Evolutionary conservation across 2,797 vertebrate genomes (phyloP).

Genomic region (Otolemur crassicaudatus): DNA sequence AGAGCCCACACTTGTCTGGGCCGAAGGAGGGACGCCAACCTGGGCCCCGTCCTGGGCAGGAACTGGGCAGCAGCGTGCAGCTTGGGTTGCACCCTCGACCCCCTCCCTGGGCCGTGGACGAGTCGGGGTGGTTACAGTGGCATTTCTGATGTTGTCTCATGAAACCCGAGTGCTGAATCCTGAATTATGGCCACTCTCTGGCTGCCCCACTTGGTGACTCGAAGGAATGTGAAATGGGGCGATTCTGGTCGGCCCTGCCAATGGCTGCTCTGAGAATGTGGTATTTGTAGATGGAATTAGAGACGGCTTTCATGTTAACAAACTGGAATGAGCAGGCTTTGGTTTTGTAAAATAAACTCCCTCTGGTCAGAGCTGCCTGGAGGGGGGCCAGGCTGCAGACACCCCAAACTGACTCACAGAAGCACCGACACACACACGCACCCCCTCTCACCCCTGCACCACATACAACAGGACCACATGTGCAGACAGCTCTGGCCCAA

Average conservation of each 20-base stretch:
- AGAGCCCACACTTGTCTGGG: slow-evolving; percentile 91
- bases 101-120: slow-evolving; percentile 89
- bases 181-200: slow-evolving; percentile 81
- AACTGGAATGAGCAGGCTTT: slow-evolving; percentile 82
- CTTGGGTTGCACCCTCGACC: slow-evolving; percentile 90
- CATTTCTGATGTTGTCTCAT: slow-evolving; percentile 85
- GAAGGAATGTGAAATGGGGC: slow-evolving; percentile 85
- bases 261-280: slow-evolving; percentile 73
- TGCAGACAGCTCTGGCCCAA: not conserved
- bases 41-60: slow-evolving; percentile 90
- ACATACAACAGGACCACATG: fast-evolving
- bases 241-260: slow-evolving; percentile 83
- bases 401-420: not conserved
- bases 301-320: slow-evolving; percentile 84
- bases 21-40: slow-evolving; percentile 90
- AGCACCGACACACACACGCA: not conserved
- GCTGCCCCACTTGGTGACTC: slow-evolving; percentile 82
- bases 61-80: slow-evolving; percentile 90
- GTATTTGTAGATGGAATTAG: slow-evolving; percentile 84
- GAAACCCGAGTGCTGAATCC: slow-evolving; percentile 89
- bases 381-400: slow-evolving; percentile 64
- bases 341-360: slow-evolving; percentile 84
- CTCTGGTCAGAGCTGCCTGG: slow-evolving; percentile 68
- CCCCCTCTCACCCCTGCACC: not conserved
- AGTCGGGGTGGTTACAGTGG: slow-evolving; percentile 86